These are phyloP conservation scores for Pachycephus smyrnensis DNA, from an alignment of 2,888 invertebrate species.

Conservation along the genomic window DNA sequence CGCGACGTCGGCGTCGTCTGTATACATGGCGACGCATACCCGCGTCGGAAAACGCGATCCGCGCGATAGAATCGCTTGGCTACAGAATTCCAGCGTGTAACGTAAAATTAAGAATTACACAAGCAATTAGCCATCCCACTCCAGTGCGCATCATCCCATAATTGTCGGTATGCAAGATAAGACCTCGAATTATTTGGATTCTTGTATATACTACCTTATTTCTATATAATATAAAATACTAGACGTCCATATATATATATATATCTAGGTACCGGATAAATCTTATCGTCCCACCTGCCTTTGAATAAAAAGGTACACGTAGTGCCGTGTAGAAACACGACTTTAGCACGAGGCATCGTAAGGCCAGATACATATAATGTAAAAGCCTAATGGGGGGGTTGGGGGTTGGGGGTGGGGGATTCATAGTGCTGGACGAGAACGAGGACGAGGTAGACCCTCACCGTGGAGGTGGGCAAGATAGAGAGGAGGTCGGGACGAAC, in stretches of 20 bases:
- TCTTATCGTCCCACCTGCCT: neutral
- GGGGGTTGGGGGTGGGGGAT: conserved; percentile 9
- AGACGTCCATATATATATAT: neutral
- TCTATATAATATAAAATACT: neutral
- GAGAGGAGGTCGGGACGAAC: conserved; percentile 12
- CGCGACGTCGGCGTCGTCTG: neutral
- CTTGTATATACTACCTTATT: neutral
- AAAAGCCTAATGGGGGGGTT: conserved; percentile 27
- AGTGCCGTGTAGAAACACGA: neutral
- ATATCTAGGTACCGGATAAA: neutral
- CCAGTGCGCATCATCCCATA: conserved; percentile 8
- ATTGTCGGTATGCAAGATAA: neutral
- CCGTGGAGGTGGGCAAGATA: conserved; percentile 13
- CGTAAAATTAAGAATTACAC: conserved; percentile 64
- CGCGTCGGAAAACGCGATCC: neutral
- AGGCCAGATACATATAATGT: conserved; percentile 17
- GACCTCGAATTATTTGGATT: neutral
- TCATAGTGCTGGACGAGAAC: conserved; percentile 8
- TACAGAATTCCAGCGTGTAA: conserved; percentile 55
- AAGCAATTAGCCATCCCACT: conserved; percentile 60
- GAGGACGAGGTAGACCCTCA: conserved; percentile 11
- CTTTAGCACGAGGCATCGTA: conserved; percentile 3
- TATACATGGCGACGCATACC: neutral
- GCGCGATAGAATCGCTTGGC: neutral
- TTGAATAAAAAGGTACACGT: neutral